Percentiles rank a stretch among this genome's conserved stretches.
Evolutionary conservation across 2,888 invertebrate genomes (phyloP).

Genomic region (Lissocephala sabroskyi): DNA sequence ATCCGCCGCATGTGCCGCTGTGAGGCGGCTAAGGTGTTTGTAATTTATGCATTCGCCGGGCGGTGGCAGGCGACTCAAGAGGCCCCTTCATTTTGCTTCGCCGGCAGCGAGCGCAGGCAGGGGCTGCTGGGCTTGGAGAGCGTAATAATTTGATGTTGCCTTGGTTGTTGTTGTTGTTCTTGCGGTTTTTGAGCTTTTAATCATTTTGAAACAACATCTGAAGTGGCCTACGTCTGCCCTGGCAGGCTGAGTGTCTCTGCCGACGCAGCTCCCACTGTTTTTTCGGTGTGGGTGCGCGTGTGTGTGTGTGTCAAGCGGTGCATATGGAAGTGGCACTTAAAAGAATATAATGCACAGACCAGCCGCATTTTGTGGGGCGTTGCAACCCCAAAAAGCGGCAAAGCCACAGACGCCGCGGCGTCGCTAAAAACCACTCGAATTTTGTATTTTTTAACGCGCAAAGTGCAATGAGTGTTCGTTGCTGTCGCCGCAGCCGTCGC

Average conservation of each 20-base stretch:
- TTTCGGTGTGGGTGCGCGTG: slow-evolving; percentile 6
- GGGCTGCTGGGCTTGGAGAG: slow-evolving; percentile 6
- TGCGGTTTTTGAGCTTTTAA: slow-evolving; percentile 35
- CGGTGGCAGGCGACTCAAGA: slow-evolving; percentile 16
- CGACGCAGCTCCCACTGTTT: too few relatives aligned
- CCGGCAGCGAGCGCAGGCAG: background rate
- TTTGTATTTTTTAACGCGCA: slow-evolving; percentile 42
- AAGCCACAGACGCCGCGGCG: slow-evolving; percentile 22
- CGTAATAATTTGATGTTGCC: background rate
- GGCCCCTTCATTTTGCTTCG: slow-evolving; percentile 30
- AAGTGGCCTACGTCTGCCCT: slow-evolving; percentile 35
- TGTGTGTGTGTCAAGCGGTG: slow-evolving; percentile 31
- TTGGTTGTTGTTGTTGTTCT: background rate
- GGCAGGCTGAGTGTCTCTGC: slow-evolving; percentile 18
- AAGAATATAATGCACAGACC: slow-evolving; percentile 30
- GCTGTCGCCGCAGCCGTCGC: background rate
- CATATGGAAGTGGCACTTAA: slow-evolving; percentile 43
- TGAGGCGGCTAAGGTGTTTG: background rate
- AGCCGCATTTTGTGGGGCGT: too few relatives aligned
- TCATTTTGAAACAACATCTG: slow-evolving; percentile 51
- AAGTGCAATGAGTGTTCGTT: slow-evolving; percentile 37
- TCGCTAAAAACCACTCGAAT: slow-evolving; percentile 48
- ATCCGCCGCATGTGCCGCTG: background rate
- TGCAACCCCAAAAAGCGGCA: slow-evolving; percentile 27
- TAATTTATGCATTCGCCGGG: slow-evolving; percentile 32